Evolutionary conservation across 2,888 invertebrate genomes (phyloP).

Genomic region (Drosophila paramelanica): DNA sequence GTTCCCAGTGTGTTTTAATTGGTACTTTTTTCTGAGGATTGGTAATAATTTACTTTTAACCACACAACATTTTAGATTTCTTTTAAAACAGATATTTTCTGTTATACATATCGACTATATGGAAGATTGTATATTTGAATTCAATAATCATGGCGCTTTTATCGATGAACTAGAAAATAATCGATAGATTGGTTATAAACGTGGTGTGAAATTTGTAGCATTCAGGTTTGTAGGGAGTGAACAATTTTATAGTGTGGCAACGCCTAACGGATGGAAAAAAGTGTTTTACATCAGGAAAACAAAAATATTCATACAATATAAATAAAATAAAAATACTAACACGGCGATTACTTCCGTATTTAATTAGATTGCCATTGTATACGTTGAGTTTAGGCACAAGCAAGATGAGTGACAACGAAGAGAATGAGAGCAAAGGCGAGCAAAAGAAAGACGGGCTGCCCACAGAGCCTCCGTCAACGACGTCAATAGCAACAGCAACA

Average conservation of each 20-base stretch:
- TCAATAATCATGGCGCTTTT: background rate
- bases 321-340: conserved; percentile 18
- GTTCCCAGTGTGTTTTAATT: conserved; percentile 9
- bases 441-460: conserved; percentile 1
- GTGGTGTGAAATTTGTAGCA: conserved; percentile 10
- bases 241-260: conserved; percentile 23
- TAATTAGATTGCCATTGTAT: background rate
- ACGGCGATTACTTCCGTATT: background rate
- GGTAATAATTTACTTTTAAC: too few species aligned
- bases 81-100: too few species aligned
- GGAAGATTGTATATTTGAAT: background rate
- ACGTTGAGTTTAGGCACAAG: background rate
- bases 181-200: background rate
- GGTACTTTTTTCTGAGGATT: background rate
- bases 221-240: conserved; percentile 1
- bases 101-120: too few species aligned
- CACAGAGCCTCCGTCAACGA: conserved; percentile 6
- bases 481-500: conserved; percentile 8
- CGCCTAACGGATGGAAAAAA: conserved; percentile 9
- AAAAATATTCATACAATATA: conserved; percentile 13
- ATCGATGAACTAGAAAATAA: background rate
- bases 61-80: too few species aligned
- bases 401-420: conserved; percentile 42
- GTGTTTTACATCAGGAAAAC: conserved; percentile 26
- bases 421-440: conserved; percentile 13